Conservation (phyloP, 2,113 vertebrate species). For the Datnioides undecimradiatus region DNA sequence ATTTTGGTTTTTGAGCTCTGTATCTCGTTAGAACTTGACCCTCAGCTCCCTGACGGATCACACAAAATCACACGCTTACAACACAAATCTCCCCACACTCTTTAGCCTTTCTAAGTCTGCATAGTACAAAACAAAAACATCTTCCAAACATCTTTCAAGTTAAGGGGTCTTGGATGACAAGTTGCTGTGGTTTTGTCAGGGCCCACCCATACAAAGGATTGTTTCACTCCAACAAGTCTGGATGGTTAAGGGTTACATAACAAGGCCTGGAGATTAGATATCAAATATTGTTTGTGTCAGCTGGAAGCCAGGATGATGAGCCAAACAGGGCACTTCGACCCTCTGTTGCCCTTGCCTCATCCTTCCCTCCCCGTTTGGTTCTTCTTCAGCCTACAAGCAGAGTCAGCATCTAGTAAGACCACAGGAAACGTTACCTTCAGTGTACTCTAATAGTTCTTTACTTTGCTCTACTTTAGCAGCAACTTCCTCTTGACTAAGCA, state of each 20-base stretch:
- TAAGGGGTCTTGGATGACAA: not conserved
- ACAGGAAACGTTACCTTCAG: not conserved
- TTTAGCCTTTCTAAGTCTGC: not conserved
- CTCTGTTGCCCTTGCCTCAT: conserved; percentile 51
- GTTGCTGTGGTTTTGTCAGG: not conserved
- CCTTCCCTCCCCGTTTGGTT: conserved; percentile 2
- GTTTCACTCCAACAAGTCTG: not conserved
- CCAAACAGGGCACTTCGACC: conserved; percentile 52
- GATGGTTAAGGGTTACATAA: not conserved
- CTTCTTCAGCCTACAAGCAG: not conserved
- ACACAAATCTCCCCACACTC: not conserved
- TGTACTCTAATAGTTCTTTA: not conserved
- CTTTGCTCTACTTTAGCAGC: not conserved
- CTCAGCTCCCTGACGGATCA: not conserved
- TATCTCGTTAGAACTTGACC: not conserved
- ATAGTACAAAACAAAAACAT: not conserved
- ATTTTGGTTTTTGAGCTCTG: conserved; percentile 1
- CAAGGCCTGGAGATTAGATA: conserved; percentile 23
- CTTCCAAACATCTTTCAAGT: accelerated
- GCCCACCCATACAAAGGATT: not conserved
- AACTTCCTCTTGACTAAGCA: not conserved
- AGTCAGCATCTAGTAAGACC: conserved; percentile 45
- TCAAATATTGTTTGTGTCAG: conserved; percentile 67
- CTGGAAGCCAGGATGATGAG: conserved; percentile 39
- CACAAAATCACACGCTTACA: not conserved